Base-by-base conservation (phyloP, 2,113 vertebrate species). In the Sprattus sprattus region DNA sequence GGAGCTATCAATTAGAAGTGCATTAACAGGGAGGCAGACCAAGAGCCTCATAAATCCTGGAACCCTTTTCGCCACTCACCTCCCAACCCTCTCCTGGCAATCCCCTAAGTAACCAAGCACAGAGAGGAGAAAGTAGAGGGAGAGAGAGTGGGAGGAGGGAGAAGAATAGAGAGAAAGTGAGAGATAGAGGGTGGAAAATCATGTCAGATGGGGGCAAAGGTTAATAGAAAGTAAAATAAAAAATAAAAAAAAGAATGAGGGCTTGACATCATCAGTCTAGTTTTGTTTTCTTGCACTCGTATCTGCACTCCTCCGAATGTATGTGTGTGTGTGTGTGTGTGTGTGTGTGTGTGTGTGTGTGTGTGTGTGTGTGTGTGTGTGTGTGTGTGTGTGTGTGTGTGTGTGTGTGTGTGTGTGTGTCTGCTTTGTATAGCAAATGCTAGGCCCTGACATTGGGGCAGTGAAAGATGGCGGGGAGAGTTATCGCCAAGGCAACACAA, bases 361-460 rank as follows among this genome's bases (percentile, higher is more conserved):
- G 45, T 84, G 45, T 49, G 83, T n/a, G 83, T 5, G 78, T 84
- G 25, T 78, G 84, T 22, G 81, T 85, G 28, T 10, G 28, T 25
- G 84, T 45, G 54, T 84, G 83, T 84, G 52, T 84, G 57, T 84
- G 45, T 85, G 84, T 85, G 67, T 5, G 78, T 84, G 25, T 78
- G 84, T 22, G 81, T 85, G 28, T 10, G 28, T n/a, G 83, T 5
- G 78, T 84, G 25, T 78, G 84, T 22, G 81, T 85, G 28, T 10
- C 16, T 25, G 84, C 39, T 39, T 39, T 45, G 86, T 85, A 57
- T n/a, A 39, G 85, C 50, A 88, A 83, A 81, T 80, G 81, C 86
- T 39, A 89, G 85, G 83, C 3, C 39, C 78, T 20, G 84, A 89
- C 83, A 82, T 81, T 0, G 71, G 71, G 85, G 82, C 84, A 85